phyloP scores from a whole-genome alignment of 2,797 vertebrate genomes.

The Moxostoma hubbsi region DNA sequence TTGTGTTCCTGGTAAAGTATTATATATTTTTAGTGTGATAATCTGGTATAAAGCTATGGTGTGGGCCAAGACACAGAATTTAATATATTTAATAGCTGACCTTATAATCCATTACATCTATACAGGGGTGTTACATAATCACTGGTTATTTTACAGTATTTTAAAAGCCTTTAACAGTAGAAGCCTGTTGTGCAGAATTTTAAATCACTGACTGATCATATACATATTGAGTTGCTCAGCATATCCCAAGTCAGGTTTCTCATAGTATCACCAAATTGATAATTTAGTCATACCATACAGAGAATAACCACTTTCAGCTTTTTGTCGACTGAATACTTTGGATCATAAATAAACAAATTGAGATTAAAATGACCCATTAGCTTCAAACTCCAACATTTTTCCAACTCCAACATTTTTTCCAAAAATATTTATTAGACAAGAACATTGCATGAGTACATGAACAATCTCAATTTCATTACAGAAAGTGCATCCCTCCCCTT shows the following conservation, averaged over 20 bases:
- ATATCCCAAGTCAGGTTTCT: no score
- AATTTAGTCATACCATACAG: no score
- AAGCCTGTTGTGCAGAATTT: background rate
- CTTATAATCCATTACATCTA: slow-evolving; percentile 20
- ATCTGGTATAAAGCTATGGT: background rate
- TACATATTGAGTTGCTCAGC: no score
- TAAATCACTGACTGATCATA: background rate
- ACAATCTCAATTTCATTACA: background rate
- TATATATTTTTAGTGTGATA: slow-evolving; percentile 28
- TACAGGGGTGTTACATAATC: slow-evolving; percentile 39
- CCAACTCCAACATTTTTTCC: no score
- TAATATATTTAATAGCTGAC: slow-evolving; percentile 43
- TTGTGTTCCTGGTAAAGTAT: slow-evolving; percentile 32
- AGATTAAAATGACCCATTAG: no score
- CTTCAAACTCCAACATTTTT: no score
- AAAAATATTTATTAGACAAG: background rate
- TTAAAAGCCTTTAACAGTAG: no score
- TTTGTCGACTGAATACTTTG: no score
- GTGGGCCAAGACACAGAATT: background rate
- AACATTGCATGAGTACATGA: background rate
- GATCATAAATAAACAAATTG: no score
- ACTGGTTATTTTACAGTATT: background rate
- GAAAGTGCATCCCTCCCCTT: background rate
- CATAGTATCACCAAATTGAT: no score
- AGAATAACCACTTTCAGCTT: no score